phyloP scores from a whole-genome alignment of 2,113 vertebrate genomes.

The Lota lota region DNA sequence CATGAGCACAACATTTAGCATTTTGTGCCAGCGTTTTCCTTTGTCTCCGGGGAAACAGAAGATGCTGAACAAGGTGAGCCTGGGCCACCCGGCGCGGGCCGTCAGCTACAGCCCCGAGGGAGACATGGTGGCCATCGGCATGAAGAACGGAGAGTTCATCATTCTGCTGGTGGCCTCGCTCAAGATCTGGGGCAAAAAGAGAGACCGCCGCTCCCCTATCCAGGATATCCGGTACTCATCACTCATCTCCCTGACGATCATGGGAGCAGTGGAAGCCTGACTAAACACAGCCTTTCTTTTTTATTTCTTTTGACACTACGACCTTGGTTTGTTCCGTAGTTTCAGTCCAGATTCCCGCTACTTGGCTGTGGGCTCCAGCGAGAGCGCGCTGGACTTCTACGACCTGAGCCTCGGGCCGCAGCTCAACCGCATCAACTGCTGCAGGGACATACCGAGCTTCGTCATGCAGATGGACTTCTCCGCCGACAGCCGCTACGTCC shows the following conservation, averaged over 20 bases:
- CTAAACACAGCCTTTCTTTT: too few species aligned
- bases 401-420: constrained; percentile 89
- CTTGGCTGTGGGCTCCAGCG: constrained; percentile 90
- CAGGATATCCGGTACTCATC: constrained; percentile 88
- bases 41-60: constrained; percentile 79
- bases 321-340: constrained; percentile 57
- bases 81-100: constrained; percentile 88
- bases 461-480: constrained; percentile 97
- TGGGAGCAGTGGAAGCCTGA: too few species aligned
- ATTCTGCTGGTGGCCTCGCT: constrained; percentile 90
- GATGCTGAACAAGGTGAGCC: constrained; percentile 95
- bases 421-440: constrained; percentile 91
- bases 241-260: too few species aligned
- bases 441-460: constrained; percentile 93
- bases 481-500: constrained; percentile 85
- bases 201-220: constrained; percentile 88
- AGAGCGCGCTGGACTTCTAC: constrained; percentile 96
- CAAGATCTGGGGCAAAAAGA: constrained; percentile 97
- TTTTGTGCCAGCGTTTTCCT: background rate
- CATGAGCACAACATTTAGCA: background rate
- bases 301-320: background rate
- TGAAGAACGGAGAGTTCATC: constrained; percentile 97
- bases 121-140: constrained; percentile 97
- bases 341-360: constrained; percentile 93
- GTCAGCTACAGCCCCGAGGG: constrained; percentile 94